Base-by-base conservation (phyloP, 2,113 vertebrate species). In the Labeo catla region DNA sequence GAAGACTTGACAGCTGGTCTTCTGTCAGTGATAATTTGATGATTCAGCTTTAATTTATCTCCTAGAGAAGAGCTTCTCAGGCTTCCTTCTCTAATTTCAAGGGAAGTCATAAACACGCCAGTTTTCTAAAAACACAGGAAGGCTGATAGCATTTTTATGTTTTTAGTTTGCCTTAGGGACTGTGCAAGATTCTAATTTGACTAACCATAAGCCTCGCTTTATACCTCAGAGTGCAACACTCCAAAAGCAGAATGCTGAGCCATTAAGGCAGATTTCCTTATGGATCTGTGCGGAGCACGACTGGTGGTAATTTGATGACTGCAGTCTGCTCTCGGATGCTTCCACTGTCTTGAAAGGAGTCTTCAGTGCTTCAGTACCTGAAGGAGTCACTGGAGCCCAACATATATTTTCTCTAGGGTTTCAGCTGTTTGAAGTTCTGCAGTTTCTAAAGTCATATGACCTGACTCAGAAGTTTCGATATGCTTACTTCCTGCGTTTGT, bases 41-140 rank as follows among this genome's bases (percentile, higher is more conserved):
- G 68, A 57, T 59, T 84, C 50, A 84, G 82, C 82, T 57, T 49
- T 70, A 52, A 21, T 83, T 23, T 83, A 83, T 83, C 82, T 84
- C 49, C 34, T 16, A 23, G 59, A 45, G 21, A 34, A 49, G 8
- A 59, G n/a, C 45, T 84, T 21, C 10, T 59, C 34, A 16, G 28
- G 28, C 81, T 73, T 74, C 82, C 68, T 84, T 84, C 34, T 50
- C 13, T 74, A 57, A 73, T 84, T 84, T 74, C 36, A 57, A 21
- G 36, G 50, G 50, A 74, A 23, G 68, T 45, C 68, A 16, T 84
- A 74, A 73, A n/a, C 21, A 21, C 34, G 12, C 66, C 28, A 15
- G 11, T 59, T 84, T 84, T 84, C 16, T 73, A 45, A 73, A 45
- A 74, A 59, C 2, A 54, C 49, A n/a, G n/a, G 61, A 47, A 66